Evolutionary conservation across 2,113 vertebrate genomes (phyloP).

Genomic region (Hippocampus guttulatus): DNA sequence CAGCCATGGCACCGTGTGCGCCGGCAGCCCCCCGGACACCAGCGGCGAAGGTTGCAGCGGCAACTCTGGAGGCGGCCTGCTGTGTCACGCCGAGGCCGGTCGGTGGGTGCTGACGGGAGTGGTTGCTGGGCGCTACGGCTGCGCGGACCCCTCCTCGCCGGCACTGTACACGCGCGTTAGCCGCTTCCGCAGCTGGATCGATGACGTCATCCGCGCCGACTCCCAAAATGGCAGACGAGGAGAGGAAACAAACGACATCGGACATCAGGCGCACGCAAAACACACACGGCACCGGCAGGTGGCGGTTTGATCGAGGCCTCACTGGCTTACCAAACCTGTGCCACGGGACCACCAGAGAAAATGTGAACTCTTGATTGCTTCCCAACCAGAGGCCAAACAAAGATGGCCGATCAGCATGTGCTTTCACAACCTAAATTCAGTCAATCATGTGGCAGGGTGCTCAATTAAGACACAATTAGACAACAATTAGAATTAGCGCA

Average conservation of each 20-base stretch:
- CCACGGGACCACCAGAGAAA: slow-evolving; percentile 48
- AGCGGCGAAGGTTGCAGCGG: slow-evolving; percentile 79
- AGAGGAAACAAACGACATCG: slow-evolving; percentile 36
- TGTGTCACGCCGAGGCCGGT: slow-evolving; percentile 76
- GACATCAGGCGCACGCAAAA: slow-evolving; percentile 23
- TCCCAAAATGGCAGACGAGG: not conserved
- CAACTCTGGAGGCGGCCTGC: slow-evolving; percentile 84
- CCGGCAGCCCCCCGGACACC: slow-evolving; percentile 82
- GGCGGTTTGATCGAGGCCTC: slow-evolving; percentile 45
- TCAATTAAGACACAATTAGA: not conserved
- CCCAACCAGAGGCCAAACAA: not conserved
- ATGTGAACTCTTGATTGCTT: slow-evolving; percentile 28
- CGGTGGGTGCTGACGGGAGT: slow-evolving; percentile 84
- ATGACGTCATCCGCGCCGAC: slow-evolving; percentile 61
- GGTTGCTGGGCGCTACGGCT: slow-evolving; percentile 83
- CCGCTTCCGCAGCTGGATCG: slow-evolving; percentile 83
- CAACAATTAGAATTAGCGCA: slow-evolving; percentile 2
- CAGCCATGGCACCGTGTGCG: slow-evolving; percentile 82
- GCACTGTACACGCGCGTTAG: slow-evolving; percentile 85
- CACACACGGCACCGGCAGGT: slow-evolving; percentile 26
- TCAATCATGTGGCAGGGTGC: not conserved
- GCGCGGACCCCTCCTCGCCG: slow-evolving; percentile 78
- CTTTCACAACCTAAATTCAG: slow-evolving; percentile 10
- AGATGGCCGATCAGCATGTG: not conserved
- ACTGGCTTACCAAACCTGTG: slow-evolving; percentile 53